Base-by-base conservation (phyloP, 1,140 invertebrate genomes). In the Patella vulgata region DNA sequence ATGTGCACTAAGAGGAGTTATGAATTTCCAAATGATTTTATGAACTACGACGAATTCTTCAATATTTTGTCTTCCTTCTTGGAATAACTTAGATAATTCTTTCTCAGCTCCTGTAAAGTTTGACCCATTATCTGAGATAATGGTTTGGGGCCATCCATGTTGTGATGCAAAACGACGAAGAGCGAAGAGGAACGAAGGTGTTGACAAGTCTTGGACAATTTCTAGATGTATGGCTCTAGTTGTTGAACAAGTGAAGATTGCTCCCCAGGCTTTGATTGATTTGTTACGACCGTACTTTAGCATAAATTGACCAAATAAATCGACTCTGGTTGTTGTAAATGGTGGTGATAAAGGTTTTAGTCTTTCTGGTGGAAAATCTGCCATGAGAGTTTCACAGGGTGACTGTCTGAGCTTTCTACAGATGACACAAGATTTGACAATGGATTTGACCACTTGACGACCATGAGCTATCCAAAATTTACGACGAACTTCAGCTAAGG, bases 121-220 rank as follows among this genome's bases (percentile, higher is more conserved):
- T 4, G 5, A 50, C 1, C 46, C 57, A 51, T 51, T 51, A 21
- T 59, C 57, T n/a, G 30, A 23, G n/a, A 59, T 51, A 3, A 59
- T 42, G 19, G 19, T 19, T 12, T 8, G n/a, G 2, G 52, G 57
- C 25, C 28, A 40, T 28, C 47, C 46, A 50, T 40, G 36, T 1
- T n/a, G 17, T 27, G 57, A 46, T 11, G 55, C 25, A 56, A 63
- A 63, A 56, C 60, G 25, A 8, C 60, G 2, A 27, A 63, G 31
- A 12, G 31, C 42, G 5, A 50, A 17, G 1, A 55, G 36, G 28
- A 56, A 50, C 27, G 42, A 11, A 14, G 48, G 19, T 36, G 52
- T 19, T 50, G 53, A 19, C 61, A 63, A 57, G 27, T 57, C 28
- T 21, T 42, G 25, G 9, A 58, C 28, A 6, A 63, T 21, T 46